phyloP scores from a whole-genome alignment of 2,888 invertebrate genomes.

The Drosophila mayaguana region DNA sequence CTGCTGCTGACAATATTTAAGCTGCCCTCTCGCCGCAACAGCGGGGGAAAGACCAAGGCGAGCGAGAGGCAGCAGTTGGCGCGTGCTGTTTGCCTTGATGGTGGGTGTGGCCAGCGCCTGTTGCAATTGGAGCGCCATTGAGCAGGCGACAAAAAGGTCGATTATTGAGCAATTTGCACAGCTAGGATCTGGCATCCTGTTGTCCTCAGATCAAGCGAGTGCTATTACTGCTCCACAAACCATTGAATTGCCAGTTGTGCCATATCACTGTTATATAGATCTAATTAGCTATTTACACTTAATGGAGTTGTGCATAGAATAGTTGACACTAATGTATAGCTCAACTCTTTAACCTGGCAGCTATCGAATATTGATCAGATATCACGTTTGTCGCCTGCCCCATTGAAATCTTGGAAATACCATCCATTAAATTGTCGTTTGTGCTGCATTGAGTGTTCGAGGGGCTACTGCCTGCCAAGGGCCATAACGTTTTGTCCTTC shows the following conservation, averaged over 20 bases:
- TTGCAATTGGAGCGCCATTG: slow-evolving; percentile 58
- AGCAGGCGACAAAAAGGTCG: slow-evolving; percentile 70
- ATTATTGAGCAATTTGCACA: slow-evolving; percentile 58
- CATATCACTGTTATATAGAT: slow-evolving; percentile 1
- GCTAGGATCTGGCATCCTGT: slow-evolving; percentile 37
- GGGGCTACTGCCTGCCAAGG: slow-evolving; percentile 22
- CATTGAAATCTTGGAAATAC: slow-evolving; percentile 40
- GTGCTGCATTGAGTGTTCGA: slow-evolving; percentile 33
- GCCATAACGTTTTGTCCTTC: slow-evolving; percentile 31
- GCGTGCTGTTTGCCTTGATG: slow-evolving; percentile 46
- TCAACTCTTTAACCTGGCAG: slow-evolving; percentile 1
- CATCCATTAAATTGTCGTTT: slow-evolving; percentile 66
- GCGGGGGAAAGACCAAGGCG: not conserved
- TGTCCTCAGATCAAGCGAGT: not conserved
- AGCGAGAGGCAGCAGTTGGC: slow-evolving; percentile 40
- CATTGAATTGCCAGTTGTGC: slow-evolving; percentile 5
- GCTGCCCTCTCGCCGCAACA: slow-evolving; percentile 56
- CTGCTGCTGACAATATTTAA: slow-evolving; percentile 68
- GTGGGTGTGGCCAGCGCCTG: slow-evolving; percentile 38
- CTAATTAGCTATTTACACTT: not conserved
- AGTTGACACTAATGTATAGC: not conserved
- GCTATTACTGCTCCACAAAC: slow-evolving; percentile 1
- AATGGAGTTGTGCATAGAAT: not conserved
- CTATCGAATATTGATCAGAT: slow-evolving; percentile 3
- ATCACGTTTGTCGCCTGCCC: slow-evolving; percentile 52